Evolutionary conservation across 1,140 invertebrate genomes (phyloP).

Genomic region (Pteromalus puparum): DNA sequence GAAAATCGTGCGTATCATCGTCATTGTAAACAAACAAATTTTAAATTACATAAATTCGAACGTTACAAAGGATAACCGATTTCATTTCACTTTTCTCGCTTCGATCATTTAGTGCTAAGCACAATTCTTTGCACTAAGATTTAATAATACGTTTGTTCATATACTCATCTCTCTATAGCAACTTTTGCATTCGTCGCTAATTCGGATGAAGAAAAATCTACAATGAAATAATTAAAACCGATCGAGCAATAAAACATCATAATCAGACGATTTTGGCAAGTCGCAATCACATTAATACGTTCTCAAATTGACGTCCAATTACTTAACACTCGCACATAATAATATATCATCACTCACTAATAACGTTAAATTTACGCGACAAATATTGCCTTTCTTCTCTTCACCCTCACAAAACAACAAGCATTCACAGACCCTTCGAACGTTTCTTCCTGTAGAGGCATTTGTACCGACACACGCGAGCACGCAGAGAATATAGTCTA

Average conservation of each 20-base stretch:
- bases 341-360: not conserved
- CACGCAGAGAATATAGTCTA: not conserved
- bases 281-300: not conserved
- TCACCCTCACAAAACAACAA: not conserved
- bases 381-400: not conserved
- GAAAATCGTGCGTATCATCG: not conserved
- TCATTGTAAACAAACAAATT: too few species aligned
- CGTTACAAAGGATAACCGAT: too few species aligned
- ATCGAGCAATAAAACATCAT: not conserved
- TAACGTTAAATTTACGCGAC: not conserved
- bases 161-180: too few species aligned
- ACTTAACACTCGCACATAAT: not conserved
- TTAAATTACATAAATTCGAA: too few species aligned
- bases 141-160: too few species aligned
- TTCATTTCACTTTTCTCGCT: too few species aligned
- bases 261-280: not conserved
- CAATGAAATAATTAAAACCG: too few species aligned
- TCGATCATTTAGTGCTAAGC: not conserved
- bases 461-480: not conserved
- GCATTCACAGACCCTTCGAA: not conserved
- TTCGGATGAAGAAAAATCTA: too few species aligned
- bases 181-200: too few species aligned
- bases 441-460: slow-evolving; percentile 30
- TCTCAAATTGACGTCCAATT: slow-evolving; percentile 2
- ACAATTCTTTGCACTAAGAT: not conserved